Conservation (phyloP, 2,113 vertebrate species). For the Cyanistes caeruleus region DNA sequence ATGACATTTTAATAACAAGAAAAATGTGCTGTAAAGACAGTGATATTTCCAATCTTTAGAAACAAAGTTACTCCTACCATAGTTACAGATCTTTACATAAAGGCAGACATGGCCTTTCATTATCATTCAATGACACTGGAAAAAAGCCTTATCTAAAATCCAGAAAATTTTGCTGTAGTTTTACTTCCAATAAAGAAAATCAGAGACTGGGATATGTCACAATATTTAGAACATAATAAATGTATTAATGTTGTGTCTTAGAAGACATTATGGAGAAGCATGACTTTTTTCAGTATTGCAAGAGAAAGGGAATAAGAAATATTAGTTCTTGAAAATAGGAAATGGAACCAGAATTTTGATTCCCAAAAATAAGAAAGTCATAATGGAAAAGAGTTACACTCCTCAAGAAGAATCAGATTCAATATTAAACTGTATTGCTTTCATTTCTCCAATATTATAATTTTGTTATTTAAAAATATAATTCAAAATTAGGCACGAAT, state of each 20-base stretch:
- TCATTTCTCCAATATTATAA: background rate
- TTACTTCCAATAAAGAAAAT: background rate
- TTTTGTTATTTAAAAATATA: background rate
- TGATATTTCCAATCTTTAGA: background rate
- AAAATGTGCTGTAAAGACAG: background rate
- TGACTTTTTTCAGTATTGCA: background rate
- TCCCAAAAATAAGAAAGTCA: background rate
- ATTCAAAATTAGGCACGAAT: background rate
- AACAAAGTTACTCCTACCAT: background rate
- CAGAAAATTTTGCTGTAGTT: background rate
- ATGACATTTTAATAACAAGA: conserved; percentile 48
- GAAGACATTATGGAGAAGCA: background rate
- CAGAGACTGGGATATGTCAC: background rate
- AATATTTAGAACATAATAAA: background rate
- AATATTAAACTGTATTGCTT: background rate
- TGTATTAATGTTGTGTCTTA: background rate
- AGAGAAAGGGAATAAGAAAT: background rate
- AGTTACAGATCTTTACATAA: background rate
- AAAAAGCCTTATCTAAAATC: background rate
- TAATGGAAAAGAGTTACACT: background rate
- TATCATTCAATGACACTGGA: background rate
- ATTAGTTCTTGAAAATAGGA: background rate
- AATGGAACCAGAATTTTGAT: background rate
- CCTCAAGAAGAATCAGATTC: background rate
- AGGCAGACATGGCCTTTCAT: background rate